Conservation (phyloP, 2,888 invertebrate species). For the Plemyria rubiginata region DNA sequence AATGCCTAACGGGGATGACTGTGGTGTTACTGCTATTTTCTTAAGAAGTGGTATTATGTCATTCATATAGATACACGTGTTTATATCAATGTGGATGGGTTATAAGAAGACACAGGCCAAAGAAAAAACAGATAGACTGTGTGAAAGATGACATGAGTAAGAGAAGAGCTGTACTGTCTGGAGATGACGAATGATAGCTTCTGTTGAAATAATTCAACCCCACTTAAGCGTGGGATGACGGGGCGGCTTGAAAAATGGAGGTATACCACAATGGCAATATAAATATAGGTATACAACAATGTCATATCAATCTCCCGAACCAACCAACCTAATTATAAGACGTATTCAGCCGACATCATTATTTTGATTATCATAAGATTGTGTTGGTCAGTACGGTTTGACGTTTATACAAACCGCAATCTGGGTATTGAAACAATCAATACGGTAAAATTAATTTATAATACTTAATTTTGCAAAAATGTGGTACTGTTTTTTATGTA, state of each 20-base stretch:
- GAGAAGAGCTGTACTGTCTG: no score
- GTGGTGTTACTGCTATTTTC: neutral
- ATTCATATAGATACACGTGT: neutral
- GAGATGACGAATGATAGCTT: no score
- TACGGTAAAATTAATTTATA: neutral
- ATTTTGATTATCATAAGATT: neutral
- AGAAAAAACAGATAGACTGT: no score
- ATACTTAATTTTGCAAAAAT: neutral
- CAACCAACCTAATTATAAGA: neutral
- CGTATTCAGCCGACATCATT: neutral
- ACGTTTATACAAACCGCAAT: neutral
- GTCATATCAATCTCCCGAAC: neutral
- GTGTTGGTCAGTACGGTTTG: neutral
- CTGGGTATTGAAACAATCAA: neutral
- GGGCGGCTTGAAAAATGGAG: no score
- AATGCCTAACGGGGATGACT: constrained; percentile 36
- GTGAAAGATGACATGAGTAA: no score
- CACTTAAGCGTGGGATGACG: no score
- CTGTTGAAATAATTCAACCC: no score
- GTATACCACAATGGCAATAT: neutral
- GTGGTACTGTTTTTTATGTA: neutral
- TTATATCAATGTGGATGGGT: neutral
- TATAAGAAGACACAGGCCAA: no score
- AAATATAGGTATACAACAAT: neutral
- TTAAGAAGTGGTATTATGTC: neutral